Conservation (phyloP, 2,888 invertebrate genomes). For the Drosophila helvetica region DNA sequence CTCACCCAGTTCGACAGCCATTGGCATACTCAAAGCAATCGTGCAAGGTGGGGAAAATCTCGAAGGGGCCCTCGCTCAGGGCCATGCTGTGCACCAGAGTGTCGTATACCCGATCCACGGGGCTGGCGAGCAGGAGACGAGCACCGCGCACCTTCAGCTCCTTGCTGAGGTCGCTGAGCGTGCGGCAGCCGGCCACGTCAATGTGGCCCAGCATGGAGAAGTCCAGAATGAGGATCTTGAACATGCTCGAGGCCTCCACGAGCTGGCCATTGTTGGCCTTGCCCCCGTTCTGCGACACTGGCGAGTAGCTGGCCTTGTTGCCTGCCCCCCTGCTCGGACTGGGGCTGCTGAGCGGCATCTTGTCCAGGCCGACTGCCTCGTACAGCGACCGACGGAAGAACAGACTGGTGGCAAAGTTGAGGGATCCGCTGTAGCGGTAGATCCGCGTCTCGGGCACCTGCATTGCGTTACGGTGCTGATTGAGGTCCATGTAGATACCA, state of each 20-base stretch:
- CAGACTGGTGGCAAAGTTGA: constrained; percentile 88
- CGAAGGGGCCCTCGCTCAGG: constrained; percentile 83
- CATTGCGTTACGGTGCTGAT: constrained; percentile 87
- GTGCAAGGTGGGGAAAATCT: constrained; percentile 87
- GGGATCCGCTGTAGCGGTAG: constrained; percentile 88
- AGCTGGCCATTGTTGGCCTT: constrained; percentile 38
- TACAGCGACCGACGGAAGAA: constrained; percentile 86
- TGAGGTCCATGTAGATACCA: constrained; percentile 88
- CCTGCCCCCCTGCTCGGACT: constrained; percentile 2
- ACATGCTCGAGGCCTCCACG: constrained; percentile 48
- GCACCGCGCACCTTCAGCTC: constrained; percentile 85
- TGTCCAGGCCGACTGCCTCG: constrained; percentile 84
- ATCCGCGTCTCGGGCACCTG: constrained; percentile 88
- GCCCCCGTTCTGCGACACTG: constrained; percentile 57
- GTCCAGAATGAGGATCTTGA: constrained; percentile 85
- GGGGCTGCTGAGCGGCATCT: constrained; percentile 17
- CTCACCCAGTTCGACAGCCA: constrained; percentile 80
- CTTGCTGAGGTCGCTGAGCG: constrained; percentile 85
- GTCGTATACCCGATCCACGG: constrained; percentile 84
- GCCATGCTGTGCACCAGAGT: constrained; percentile 82
- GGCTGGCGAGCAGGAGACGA: constrained; percentile 85
- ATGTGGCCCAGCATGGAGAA: constrained; percentile 87
- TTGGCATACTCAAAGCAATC: constrained; percentile 86
- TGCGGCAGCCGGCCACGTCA: constrained; percentile 87
- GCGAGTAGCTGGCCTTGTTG: constrained; percentile 51